These are phyloP conservation scores for Lucinisca nassula DNA, from an alignment of 2,888 invertebrate species.

Conservation along the genomic window DNA sequence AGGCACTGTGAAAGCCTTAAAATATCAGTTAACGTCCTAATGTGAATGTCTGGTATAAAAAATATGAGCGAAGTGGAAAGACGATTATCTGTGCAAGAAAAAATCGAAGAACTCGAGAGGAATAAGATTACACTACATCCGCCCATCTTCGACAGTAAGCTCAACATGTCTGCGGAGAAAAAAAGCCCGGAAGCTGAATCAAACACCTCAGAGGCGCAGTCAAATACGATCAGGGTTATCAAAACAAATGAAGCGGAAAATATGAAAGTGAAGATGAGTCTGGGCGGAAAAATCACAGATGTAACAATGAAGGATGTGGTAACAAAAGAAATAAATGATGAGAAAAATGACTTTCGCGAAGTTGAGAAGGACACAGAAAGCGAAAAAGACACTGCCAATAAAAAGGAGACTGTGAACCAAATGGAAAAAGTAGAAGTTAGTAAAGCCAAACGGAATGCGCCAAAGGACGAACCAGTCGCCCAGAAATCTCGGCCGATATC, in stretches of 20 bases:
- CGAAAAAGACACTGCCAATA: too few species aligned
- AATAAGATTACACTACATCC: neutral
- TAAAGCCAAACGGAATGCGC: neutral
- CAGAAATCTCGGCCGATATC: too few species aligned
- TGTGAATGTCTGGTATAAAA: neutral
- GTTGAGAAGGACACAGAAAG: neutral
- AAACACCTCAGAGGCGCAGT: constrained; percentile 5
- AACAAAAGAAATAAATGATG: neutral
- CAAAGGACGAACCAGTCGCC: neutral
- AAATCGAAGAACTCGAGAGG: neutral
- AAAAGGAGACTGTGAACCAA: neutral
- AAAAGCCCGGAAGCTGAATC: constrained; percentile 4
- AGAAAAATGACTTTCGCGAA: neutral
- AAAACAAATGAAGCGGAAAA: constrained; percentile 23
- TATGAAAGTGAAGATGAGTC: neutral
- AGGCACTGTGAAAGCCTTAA: neutral
- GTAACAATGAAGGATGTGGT: constrained; percentile 29
- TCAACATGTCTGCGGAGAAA: constrained; percentile 26
- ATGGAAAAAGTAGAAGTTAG: neutral
- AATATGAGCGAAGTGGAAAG: neutral
- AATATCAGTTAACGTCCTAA: neutral
- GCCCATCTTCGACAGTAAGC: neutral
- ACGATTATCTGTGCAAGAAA: constrained; percentile 9
- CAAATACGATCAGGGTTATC: constrained; percentile 45
- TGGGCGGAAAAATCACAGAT: neutral